Conservation (phyloP, 2,113 vertebrate species). For the Caranx melampygus region DNA sequence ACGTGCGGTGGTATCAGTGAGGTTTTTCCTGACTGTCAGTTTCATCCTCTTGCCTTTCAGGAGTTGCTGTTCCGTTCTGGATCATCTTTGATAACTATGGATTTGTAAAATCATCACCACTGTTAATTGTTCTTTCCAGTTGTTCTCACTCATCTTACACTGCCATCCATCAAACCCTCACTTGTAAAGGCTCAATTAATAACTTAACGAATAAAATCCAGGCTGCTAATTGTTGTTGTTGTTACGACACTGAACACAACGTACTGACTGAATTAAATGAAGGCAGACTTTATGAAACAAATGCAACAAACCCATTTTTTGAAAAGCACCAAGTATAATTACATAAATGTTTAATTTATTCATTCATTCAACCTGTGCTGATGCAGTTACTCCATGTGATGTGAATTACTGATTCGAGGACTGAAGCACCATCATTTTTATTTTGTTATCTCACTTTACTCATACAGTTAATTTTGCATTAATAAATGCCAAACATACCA, state of each 20-base stretch:
- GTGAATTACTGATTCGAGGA: background rate
- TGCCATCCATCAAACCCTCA: background rate
- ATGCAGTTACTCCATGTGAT: background rate
- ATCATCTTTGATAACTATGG: slow-evolving; percentile 32
- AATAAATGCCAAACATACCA: too few relatives aligned
- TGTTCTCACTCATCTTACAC: background rate
- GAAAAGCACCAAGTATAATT: background rate
- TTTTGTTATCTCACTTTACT: background rate
- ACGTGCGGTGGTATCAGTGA: slow-evolving; percentile 50
- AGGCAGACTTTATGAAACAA: background rate
- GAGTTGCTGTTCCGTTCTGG: background rate
- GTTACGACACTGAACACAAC: background rate
- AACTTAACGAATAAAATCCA: background rate
- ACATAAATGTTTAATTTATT: background rate
- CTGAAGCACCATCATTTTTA: background rate
- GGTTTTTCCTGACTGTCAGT: slow-evolving; percentile 27
- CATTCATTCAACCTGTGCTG: background rate
- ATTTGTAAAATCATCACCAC: background rate
- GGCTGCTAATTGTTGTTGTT: background rate
- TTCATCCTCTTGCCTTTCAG: slow-evolving; percentile 38
- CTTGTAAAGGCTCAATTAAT: background rate
- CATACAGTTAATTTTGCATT: too few relatives aligned
- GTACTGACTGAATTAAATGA: background rate
- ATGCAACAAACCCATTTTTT: slow-evolving; percentile 2
- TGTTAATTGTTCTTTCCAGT: background rate